phyloP scores from a whole-genome alignment of 1,140 invertebrate genomes.

The Bacillus rossius region DNA sequence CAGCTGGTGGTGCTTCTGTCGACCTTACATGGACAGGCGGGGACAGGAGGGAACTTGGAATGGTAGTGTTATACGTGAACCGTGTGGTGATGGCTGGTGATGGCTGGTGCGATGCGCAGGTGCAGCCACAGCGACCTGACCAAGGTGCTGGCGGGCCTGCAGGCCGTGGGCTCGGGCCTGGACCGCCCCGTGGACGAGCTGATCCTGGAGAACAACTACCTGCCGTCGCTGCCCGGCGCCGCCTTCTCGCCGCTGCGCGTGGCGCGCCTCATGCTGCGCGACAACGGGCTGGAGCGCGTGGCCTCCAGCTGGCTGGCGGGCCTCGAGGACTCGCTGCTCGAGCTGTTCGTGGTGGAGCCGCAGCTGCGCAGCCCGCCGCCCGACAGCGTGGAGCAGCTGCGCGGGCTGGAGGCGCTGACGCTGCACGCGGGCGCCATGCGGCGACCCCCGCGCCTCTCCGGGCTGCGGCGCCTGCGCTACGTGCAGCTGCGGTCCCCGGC shows the following conservation, averaged over 20 bases:
- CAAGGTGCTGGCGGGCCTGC: conserved; percentile 64
- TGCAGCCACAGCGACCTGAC: conserved; percentile 80
- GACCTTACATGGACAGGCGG: too few relatives aligned
- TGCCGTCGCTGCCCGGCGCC: conserved; percentile 71
- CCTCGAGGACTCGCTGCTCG: conserved; percentile 67
- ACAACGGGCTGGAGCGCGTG: conserved; percentile 75
- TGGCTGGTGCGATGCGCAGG: conserved; percentile 50
- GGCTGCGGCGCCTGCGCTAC: conserved; percentile 33
- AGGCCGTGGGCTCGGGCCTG: conserved; percentile 60
- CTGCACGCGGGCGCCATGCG: conserved; percentile 68
- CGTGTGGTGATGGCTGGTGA: background rate
- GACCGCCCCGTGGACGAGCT: conserved; percentile 69
- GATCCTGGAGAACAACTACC: conserved; percentile 78
- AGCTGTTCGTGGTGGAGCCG: conserved; percentile 79
- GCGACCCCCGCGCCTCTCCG: conserved; percentile 50
- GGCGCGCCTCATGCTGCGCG: conserved; percentile 70
- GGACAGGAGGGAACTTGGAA: too few relatives aligned
- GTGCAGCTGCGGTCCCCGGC: conserved; percentile 58
- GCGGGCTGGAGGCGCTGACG: conserved; percentile 73
- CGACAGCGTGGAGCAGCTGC: conserved; percentile 67
- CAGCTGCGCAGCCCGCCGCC: conserved; percentile 68
- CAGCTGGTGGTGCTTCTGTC: background rate
- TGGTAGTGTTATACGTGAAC: too few relatives aligned
- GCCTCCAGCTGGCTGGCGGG: conserved; percentile 55
- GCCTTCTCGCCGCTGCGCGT: conserved; percentile 68